These are phyloP conservation scores for Thumatha senex DNA, from an alignment of 2,888 invertebrate genomes.

Conservation along the genomic window DNA sequence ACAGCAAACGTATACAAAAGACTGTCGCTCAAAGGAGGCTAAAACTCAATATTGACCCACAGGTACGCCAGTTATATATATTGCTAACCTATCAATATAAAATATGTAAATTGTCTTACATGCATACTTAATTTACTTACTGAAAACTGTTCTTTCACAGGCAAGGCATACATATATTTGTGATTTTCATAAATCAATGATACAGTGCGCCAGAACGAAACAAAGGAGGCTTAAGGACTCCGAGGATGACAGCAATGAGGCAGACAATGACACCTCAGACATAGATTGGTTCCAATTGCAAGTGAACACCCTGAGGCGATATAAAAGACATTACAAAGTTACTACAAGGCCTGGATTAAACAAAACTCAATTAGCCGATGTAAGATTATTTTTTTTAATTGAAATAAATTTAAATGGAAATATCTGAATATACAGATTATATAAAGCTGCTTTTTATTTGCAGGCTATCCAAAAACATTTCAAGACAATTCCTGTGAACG, in stretches of 20 bases:
- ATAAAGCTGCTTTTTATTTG: slow-evolving; percentile 47
- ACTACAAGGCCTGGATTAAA: slow-evolving; percentile 95
- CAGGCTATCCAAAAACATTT: slow-evolving; percentile 98
- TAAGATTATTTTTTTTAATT: slow-evolving; percentile 72
- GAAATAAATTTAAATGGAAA: background rate
- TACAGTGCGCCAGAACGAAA: slow-evolving; percentile 97
- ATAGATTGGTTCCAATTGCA: slow-evolving; percentile 97
- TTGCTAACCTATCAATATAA: slow-evolving; percentile 12
- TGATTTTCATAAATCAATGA: slow-evolving; percentile 97
- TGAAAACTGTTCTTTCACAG: slow-evolving; percentile 71
- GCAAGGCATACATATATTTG: slow-evolving; percentile 98
- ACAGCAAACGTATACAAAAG: slow-evolving; percentile 98
- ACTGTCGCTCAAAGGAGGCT: slow-evolving; percentile 95
- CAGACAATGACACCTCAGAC: slow-evolving; percentile 95
- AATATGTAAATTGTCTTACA: slow-evolving; percentile 5
- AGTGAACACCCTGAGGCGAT: slow-evolving; percentile 95
- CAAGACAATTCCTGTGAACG: slow-evolving; percentile 96
- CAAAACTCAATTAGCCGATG: slow-evolving; percentile 97
- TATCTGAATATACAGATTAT: background rate
- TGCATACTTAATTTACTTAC: slow-evolving; percentile 11
- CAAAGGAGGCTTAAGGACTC: slow-evolving; percentile 94
- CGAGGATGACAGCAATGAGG: slow-evolving; percentile 96
- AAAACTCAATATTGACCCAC: slow-evolving; percentile 92
- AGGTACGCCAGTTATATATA: slow-evolving; percentile 50
- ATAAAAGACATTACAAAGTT: slow-evolving; percentile 97